A percentile compares a stretch with the other conserved stretches of the same genome.
phyloP scores from a whole-genome alignment of 64 coral and sea anemone species.

The Trachythela sp. region DNA sequence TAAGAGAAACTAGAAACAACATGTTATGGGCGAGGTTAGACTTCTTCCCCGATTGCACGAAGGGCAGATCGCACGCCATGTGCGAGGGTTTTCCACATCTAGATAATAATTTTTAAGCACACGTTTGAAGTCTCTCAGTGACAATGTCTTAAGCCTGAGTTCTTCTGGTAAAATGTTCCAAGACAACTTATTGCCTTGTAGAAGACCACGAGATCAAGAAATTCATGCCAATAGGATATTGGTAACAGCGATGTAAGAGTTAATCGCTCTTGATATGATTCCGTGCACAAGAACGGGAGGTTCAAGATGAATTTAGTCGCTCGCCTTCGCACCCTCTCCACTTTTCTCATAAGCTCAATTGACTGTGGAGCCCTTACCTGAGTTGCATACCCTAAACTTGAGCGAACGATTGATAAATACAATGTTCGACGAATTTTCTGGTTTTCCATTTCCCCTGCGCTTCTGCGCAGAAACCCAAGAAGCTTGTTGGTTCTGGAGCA shows the following conservation, averaged over 20 bases:
- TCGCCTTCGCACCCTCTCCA: conserved; percentile 44
- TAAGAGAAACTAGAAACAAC: too few relatives aligned
- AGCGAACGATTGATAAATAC: conserved; percentile 35
- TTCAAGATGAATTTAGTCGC: conserved; percentile 43
- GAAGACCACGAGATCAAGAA: conserved; percentile 50
- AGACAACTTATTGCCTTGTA: too few relatives aligned
- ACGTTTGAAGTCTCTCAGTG: too few relatives aligned
- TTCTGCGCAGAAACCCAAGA: conserved; percentile 38
- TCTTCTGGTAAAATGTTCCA: too few relatives aligned
- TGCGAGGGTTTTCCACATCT: too few relatives aligned
- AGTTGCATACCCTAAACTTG: conserved; percentile 41
- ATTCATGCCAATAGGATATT: conserved; percentile 53
- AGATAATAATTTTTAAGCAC: too few relatives aligned
- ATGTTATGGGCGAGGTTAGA: too few relatives aligned
- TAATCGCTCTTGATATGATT: conserved; percentile 33
- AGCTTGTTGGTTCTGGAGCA: conserved; percentile 43
- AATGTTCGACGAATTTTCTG: conserved; percentile 32
- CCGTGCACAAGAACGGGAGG: conserved; percentile 37
- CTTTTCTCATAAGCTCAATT: conserved; percentile 36
- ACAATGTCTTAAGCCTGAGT: too few relatives aligned
- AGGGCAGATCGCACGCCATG: too few relatives aligned
- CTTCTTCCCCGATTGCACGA: too few relatives aligned
- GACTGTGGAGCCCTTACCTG: conserved; percentile 40
- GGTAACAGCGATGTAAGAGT: conserved; percentile 24
- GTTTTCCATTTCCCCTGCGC: conserved; percentile 5